Evolutionary conservation across 2,797 vertebrate genomes (phyloP), one percentile per base, ranked within the genome.

Genomic region (Lithobates sylvaticus): DNA sequence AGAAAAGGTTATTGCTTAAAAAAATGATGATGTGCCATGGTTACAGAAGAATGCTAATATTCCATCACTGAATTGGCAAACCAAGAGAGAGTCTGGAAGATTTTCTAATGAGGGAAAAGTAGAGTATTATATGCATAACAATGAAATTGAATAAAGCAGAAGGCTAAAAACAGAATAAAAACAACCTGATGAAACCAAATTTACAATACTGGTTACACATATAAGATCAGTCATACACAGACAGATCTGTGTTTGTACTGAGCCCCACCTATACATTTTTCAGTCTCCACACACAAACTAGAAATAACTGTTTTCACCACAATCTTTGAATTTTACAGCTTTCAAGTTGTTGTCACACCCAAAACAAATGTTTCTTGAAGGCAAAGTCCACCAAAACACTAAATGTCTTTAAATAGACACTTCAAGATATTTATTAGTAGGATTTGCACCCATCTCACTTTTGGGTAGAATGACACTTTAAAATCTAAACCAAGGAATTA

Each of bases 1-100:
- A 76, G 72, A 81, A 86, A 81, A 86, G 84, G 84, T 86, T 86
- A 86, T 76, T 81, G 68, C 78, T 71, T 72, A 73, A 34, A 81
- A 77, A 77, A 86, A 81, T 76, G 16, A 81, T 44, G 81, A 70
- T 81, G 61, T 27, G 23, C 65, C 72, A 71, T 42, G n/a, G 71
- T 36, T 75, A 69, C 26, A 76, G 73, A 61, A 71, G 47, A 76
- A 58, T 81, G 65, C 42, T 81, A 81, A 76, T 76, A 81, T 86
- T 42, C 21, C 44, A 58, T 64, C 68, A 61, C 42, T 74, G 81
- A 86, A 86, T 86, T 75, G 72, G 72, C 58, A 76, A 86, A 86
- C 21, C 27, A 13, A 29, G 64, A 67, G 44, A 29, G 64, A 67
- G 44, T 23, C 34, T 34, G 36, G 50, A 44, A 44, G 32, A 34